A percentile compares a stretch with the other conserved stretches of the same genome.
These are phyloP conservation scores for Catotricha subobsoleta DNA, from an alignment of 2,888 invertebrate species.

Conservation along the genomic window DNA sequence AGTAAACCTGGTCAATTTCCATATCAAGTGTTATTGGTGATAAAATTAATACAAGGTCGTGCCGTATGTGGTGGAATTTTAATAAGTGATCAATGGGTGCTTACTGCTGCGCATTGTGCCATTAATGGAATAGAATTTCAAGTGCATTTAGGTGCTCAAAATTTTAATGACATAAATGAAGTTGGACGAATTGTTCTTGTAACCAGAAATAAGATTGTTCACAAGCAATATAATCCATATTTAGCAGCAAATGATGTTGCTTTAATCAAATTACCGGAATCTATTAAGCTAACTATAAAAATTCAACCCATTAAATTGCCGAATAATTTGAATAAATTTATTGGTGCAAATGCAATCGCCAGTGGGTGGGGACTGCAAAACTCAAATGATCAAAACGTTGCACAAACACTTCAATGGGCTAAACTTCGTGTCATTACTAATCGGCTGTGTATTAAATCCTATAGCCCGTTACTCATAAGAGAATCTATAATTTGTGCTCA, in stretches of 20 bases:
- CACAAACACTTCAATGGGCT: slow-evolving; percentile 24
- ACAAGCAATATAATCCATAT: no score
- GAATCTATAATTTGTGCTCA: slow-evolving; percentile 24
- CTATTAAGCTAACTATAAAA: slow-evolving; percentile 18
- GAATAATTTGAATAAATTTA: slow-evolving; percentile 13
- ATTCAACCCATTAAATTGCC: slow-evolving; percentile 23
- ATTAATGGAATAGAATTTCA: slow-evolving; percentile 16
- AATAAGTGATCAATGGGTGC: slow-evolving; percentile 23
- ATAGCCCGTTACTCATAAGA: slow-evolving; percentile 21
- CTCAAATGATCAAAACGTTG: slow-evolving; percentile 17
- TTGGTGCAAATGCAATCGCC: slow-evolving; percentile 22
- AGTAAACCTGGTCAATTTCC: slow-evolving; percentile 8
- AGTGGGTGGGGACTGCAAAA: slow-evolving; percentile 23
- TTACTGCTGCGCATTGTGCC: slow-evolving; percentile 29
- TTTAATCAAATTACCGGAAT: slow-evolving; percentile 21
- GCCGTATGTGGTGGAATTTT: slow-evolving; percentile 26
- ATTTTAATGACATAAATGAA: slow-evolving; percentile 18
- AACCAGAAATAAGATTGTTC: no score
- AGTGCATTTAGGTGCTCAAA: slow-evolving; percentile 24
- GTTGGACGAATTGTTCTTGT: slow-evolving; percentile 20
- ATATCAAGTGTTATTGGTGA: neutral
- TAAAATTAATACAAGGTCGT: slow-evolving; percentile 12
- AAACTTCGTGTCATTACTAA: slow-evolving; percentile 25
- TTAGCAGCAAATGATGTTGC: no score
- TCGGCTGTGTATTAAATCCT: slow-evolving; percentile 20